These are phyloP conservation scores for Eristalis tenax DNA, from an alignment of 2,888 invertebrate species.

Conservation along the genomic window DNA sequence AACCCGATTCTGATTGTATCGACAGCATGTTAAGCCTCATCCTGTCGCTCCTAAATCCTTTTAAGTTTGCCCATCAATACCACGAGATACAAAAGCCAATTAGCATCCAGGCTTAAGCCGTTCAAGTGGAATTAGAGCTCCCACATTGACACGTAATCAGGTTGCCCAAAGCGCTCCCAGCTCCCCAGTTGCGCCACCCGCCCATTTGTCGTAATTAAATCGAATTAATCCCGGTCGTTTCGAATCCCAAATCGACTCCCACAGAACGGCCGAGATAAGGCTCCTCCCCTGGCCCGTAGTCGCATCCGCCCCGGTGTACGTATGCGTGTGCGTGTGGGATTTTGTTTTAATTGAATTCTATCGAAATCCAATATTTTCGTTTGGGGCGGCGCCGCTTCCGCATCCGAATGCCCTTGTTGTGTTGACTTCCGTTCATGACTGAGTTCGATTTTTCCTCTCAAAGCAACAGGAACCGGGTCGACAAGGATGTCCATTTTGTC, in stretches of 20 bases:
- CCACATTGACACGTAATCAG: constrained; percentile 7
- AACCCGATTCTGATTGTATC: not conserved
- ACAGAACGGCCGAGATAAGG: not conserved
- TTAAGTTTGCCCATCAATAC: not conserved
- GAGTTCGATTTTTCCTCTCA: constrained; percentile 41
- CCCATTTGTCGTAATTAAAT: constrained; percentile 27
- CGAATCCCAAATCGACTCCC: not conserved
- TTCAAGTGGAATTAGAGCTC: constrained; percentile 6
- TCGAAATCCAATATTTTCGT: constrained; percentile 48
- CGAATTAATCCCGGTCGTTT: constrained; percentile 7
- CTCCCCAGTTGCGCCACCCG: not conserved
- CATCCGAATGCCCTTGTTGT: constrained; percentile 17
- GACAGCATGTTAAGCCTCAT: not conserved
- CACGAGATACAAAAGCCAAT: not conserved
- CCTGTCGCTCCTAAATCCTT: not conserved
- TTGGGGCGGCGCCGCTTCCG: constrained; percentile 1
- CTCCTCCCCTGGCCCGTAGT: not conserved
- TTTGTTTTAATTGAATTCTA: constrained; percentile 42
- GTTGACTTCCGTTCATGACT: constrained; percentile 28
- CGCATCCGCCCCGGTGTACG: not conserved
- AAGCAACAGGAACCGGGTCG: not conserved
- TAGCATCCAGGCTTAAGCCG: not conserved
- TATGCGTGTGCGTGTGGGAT: constrained; percentile 1
- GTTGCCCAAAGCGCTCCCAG: not conserved
- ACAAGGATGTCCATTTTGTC: constrained; percentile 7